Evolutionary conservation across 2,888 invertebrate genomes (phyloP), one percentile per base, ranked within the genome.

Genomic region (Bombylius discolor): DNA sequence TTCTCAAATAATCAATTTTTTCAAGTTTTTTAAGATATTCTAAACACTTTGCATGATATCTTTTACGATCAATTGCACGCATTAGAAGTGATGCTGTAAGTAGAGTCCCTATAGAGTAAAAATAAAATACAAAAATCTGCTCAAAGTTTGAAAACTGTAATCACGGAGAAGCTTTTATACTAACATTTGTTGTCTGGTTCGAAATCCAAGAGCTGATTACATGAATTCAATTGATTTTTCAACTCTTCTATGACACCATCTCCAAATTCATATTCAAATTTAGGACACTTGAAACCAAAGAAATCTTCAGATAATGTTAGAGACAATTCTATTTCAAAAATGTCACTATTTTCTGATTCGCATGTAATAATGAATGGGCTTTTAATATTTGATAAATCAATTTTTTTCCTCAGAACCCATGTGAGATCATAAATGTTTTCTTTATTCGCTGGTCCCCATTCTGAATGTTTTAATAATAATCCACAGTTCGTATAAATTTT

Each of bases 151-250:
- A 45, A 45, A 45, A 45, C 5, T 14, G 4, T n/a, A 45, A 45
- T 45, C n/a, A n/a, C n/a, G n/a, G n/a, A n/a, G n/a, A n/a, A n/a
- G n/a, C 5, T 47, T 39, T 67, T 62, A 44, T 68, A 62, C 56
- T 77, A 77, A 89, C 94, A 97, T 80, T 93, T 97, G 70, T 90
- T 94, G 62, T 91, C 85, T 7, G 94, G 93, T 71, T 96, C 96
- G 71, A 92, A 76, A 63, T 86, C 84, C 57, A 87, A 78, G 32
- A 97, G 77, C 65, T 90, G 85, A 56, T 84, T 79, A 65, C 92
- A 88, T 47, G 86, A 82, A 34, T 83, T 80, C 14, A 92, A 74
- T 67, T 94, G 88, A 55, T 83, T 80, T 62, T 80, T 77, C 52
- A 89, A 72, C 64, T 82, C 83, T 5, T 77, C 76, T 36, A 79